phyloP scores from a whole-genome alignment of 2,797 vertebrate genomes.

The Myotis findleyi region DNA sequence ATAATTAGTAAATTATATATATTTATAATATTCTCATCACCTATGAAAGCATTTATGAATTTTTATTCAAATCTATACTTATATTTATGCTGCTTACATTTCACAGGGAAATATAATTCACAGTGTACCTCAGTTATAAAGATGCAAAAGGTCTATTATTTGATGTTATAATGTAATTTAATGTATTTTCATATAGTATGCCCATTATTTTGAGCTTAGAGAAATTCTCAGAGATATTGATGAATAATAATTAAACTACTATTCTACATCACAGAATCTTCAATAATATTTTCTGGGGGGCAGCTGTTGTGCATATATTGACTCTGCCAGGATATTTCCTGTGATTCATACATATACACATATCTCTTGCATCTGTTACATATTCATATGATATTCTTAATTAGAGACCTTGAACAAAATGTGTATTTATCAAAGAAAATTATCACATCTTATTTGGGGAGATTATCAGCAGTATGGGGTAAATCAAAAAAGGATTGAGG shows the following conservation, averaged over 20 bases:
- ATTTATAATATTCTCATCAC: not conserved
- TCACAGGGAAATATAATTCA: not conserved
- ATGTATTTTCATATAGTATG: not conserved
- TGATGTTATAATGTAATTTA: not conserved
- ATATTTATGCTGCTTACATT: not conserved
- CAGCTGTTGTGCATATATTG: not conserved
- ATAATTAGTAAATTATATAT: not conserved
- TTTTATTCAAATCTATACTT: not conserved
- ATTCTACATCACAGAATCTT: not conserved
- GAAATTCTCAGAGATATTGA: not conserved
- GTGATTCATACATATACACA: not conserved
- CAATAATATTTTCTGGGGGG: not conserved
- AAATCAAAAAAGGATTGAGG: not conserved
- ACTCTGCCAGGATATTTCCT: not conserved
- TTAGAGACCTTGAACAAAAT: not conserved
- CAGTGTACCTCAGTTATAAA: not conserved
- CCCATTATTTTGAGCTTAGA: not conserved
- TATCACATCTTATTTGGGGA: not conserved
- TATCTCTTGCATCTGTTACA: not conserved
- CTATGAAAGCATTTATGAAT: not conserved
- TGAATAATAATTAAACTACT: not conserved
- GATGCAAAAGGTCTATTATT: not conserved
- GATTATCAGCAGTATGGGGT: not conserved
- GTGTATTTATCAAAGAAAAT: not conserved
- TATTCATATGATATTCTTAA: constrained; percentile 1